Percentiles rank a stretch among this genome's conserved stretches.
phyloP scores from a whole-genome alignment of 2,888 invertebrate genomes.

The Polyommatus icarus region DNA sequence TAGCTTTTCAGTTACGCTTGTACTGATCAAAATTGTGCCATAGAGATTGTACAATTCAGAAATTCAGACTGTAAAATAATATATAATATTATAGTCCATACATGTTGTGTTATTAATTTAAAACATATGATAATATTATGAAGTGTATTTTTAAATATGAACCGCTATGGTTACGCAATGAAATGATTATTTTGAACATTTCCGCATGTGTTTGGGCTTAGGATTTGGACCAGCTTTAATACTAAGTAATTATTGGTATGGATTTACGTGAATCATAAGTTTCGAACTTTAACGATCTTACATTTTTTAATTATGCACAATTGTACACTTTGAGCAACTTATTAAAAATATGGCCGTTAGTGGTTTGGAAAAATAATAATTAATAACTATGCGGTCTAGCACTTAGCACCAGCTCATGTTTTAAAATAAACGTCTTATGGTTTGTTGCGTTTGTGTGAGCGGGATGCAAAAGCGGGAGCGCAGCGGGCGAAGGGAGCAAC shows the following conservation, averaged over 20 bases:
- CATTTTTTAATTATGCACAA: not conserved
- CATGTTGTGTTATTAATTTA: too few relatives aligned
- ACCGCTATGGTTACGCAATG: constrained; percentile 53
- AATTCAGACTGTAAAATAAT: not conserved
- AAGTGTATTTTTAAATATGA: not conserved
- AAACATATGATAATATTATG: not conserved
- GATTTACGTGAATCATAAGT: too few relatives aligned
- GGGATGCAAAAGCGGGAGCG: constrained; percentile 63
- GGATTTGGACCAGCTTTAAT: constrained; percentile 52
- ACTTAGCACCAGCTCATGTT: constrained; percentile 37
- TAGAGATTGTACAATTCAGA: not conserved
- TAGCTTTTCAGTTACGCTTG: constrained; percentile 70
- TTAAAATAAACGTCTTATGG: constrained; percentile 57
- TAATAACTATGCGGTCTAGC: constrained; percentile 43
- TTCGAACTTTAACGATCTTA: not conserved
- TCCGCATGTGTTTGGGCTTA: constrained; percentile 64
- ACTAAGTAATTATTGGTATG: too few relatives aligned
- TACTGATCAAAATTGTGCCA: constrained; percentile 48
- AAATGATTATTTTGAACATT: constrained; percentile 69
- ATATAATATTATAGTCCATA: too few relatives aligned
- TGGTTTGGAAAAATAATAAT: constrained; percentile 16
- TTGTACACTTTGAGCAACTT: not conserved
- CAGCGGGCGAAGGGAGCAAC: constrained; percentile 78
- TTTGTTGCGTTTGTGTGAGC: constrained; percentile 52
- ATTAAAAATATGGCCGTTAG: not conserved